Evolutionary conservation across 2,888 invertebrate genomes (phyloP), one percentile per base, ranked within the genome.

Genomic region (Drosophila paramelanica): DNA sequence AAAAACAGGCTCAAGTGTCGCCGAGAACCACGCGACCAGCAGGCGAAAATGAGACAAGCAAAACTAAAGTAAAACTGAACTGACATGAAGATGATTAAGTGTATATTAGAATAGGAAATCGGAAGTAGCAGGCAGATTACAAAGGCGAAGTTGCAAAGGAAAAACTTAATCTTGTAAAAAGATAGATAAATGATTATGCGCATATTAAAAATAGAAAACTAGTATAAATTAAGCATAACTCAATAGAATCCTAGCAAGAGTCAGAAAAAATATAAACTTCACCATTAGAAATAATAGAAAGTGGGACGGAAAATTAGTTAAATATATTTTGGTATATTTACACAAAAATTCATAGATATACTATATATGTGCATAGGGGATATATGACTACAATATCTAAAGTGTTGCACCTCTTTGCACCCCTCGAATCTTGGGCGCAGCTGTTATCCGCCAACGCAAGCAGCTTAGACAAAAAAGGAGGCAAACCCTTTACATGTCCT

Each of bases 401-500:
- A 65, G 50, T 65, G 62, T 65, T 33, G 11, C 23, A 31, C 13
- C 43, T 38, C 20, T 31, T 17, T 13, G 20, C 5, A 13, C 11
- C 10, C 20, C 36, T 5, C 13, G 2, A 10, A 13, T 20, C 4
- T 20, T 43, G n/a, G 20, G 23, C 73, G 17, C 73, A 72, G 58
- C 73, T 73, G 77, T 73, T 17, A 45, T 23, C 11, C 43, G 36
- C 17, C 17, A 38, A 45, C 17, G 14, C 41, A 49, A 53, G 11
- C 77, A 50, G 77, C 45, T 76, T 64, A 76, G 51, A 39, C 7
- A 10, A 31, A 31, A 17, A 20, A 27, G 13, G 8, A 38, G 31
- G 13, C 10, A 36, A 77, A 73, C 62, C 74, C 61, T 73, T 78
- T 67, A 57, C 49, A 67, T 58, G 58, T 50, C 36, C 39, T 57